phyloP scores from a whole-genome alignment of 2,113 vertebrate species.

The Pandion haliaetus region DNA sequence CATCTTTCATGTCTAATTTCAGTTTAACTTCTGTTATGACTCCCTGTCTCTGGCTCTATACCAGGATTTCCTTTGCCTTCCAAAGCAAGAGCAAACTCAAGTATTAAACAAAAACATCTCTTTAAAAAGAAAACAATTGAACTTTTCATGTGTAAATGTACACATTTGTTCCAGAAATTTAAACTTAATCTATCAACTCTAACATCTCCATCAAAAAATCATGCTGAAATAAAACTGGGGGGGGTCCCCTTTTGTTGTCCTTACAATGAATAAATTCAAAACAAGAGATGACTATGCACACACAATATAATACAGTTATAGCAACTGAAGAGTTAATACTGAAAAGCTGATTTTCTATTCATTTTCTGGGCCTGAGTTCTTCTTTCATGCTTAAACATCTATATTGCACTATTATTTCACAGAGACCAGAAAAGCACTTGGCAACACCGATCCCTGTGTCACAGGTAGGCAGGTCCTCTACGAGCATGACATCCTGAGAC shows the following conservation, averaged over 20 bases:
- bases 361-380: not conserved
- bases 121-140: not conserved
- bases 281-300: not conserved
- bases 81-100: not conserved
- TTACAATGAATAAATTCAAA: not conserved
- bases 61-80: slow-evolving; percentile 7
- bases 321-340: not conserved
- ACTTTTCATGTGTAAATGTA: not conserved
- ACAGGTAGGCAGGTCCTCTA: not conserved
- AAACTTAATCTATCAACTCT: not conserved
- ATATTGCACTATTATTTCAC: not conserved
- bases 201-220: not conserved
- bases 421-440: not conserved
- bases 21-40: not conserved
- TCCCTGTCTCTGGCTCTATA: not conserved
- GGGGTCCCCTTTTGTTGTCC: not conserved
- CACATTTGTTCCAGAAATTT: not conserved
- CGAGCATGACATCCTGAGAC: not conserved
- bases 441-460: rapidly evolving
- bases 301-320: not conserved
- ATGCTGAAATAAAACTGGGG: not conserved
- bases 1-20: slow-evolving; percentile 23
- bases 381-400: not conserved
- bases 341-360: not conserved
- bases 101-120: not conserved